A percentile compares a stretch with the other conserved stretches of the same genome.
phyloP scores from a whole-genome alignment of 1,140 invertebrate genomes.

The Aricia agestis region DNA sequence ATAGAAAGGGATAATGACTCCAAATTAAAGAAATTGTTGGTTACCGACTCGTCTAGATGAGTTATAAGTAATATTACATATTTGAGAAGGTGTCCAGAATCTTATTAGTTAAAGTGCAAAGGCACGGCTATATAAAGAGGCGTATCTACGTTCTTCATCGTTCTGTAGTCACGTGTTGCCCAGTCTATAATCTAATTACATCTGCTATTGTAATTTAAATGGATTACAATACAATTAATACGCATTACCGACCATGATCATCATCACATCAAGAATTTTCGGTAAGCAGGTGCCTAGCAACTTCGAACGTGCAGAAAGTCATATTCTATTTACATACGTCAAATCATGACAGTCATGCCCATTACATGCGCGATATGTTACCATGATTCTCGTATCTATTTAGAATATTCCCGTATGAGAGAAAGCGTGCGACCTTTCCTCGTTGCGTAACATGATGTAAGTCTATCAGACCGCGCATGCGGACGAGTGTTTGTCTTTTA shows the following conservation, averaged over 20 bases:
- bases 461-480: background rate
- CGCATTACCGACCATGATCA: background rate
- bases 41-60: no score
- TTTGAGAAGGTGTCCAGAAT: no score
- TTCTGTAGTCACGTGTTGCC: background rate
- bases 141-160: background rate
- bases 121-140: no score
- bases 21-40: no score
- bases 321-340: no score
- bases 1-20: no score
- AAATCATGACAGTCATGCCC: background rate
- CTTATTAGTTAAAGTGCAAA: no score
- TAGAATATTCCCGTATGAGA: background rate
- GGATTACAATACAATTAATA: slow-evolving; percentile 1
- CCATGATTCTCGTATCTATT: background rate
- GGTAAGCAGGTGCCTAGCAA: no score
- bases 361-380: background rate
- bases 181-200: background rate
- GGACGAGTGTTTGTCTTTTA: slow-evolving; percentile 4
- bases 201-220: background rate
- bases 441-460: slow-evolving; percentile 14
- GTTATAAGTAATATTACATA: no score
- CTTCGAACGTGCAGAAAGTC: no score
- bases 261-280: background rate
- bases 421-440: slow-evolving; percentile 11